A percentile compares a stretch with the other conserved stretches of the same genome.
Evolutionary conservation across 2,113 vertebrate genomes (phyloP).

Genomic region (Eudorcas thomsonii): DNA sequence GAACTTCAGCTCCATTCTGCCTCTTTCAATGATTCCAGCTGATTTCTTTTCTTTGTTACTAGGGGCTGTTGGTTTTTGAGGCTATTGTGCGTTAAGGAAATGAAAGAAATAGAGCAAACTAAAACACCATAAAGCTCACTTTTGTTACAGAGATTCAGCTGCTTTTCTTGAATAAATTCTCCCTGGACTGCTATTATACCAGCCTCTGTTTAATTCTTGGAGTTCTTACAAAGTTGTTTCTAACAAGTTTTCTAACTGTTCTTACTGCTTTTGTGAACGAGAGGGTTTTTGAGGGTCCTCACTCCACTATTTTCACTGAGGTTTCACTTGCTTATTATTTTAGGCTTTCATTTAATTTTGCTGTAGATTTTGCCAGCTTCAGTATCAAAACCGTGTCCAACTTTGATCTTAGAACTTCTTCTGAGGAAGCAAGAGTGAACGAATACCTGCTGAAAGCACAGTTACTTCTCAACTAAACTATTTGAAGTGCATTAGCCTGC

Average conservation of each 20-base stretch:
- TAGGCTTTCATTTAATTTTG: slow-evolving; percentile 16
- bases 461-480: not conserved
- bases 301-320: not conserved
- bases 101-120: not conserved
- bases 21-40: not conserved
- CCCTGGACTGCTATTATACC: not conserved
- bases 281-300: not conserved
- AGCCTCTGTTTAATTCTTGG: not conserved
- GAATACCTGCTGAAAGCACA: not conserved
- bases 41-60: not conserved
- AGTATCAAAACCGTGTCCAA: not conserved
- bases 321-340: not conserved
- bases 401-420: not conserved
- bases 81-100: not conserved
- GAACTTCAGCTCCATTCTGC: not conserved
- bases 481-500: not conserved
- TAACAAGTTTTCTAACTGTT: not conserved
- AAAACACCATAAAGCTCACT: not conserved
- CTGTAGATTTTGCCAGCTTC: not conserved
- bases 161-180: not conserved
- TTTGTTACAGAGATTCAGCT: not conserved
- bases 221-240: not conserved
- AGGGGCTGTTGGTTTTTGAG: not conserved
- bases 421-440: not conserved
- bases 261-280: not conserved